Evolutionary conservation across 2,113 vertebrate species (phyloP), one percentile per base, ranked within the genome.

Genomic region (Narcine bancroftii): DNA sequence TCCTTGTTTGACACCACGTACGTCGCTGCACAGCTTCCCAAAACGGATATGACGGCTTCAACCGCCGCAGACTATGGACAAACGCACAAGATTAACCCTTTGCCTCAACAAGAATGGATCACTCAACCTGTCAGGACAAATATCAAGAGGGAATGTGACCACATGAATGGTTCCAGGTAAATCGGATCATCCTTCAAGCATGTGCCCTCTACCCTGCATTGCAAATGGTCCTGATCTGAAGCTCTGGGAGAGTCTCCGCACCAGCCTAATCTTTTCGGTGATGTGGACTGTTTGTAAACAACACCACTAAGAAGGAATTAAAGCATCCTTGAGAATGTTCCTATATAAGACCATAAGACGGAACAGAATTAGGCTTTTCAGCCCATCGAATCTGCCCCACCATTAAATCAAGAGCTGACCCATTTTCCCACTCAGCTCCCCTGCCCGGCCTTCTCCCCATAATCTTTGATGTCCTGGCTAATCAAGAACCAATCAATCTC

Each of bases 41-140:
- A 99, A 96, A 96, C 97, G 94, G 99, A 99, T 93, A 99, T 99
- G 99, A 99, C 98, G 92, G 98, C 99, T 95, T 99, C 99, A 95
- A 97, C 98, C 94, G 96, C 98, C 94, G 97, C 98, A 75, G 99
- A 99, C 95, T 99, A 99, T 0, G 98, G 97, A 93, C 98, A 99
- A 94, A 97, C 97, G 10, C 98, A 99, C 96, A 99, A 99, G 95
- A 99, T 99, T 96, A 99, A 98, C 95, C 96, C 98, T 45, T 94
- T 99, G 93, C 97, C 98, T 7, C 99, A 98, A 95, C 98, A 99
- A 94, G 99, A 99, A 94, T 99, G 99, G 99, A 98, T 99, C 95
- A 98, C 96, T 93, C 98, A 99, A 94, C 97, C 98, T 0, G 96
- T 97, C 93, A 96, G 99, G 92, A 97, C 98, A 95, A 98, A 96